A percentile compares a stretch with the other conserved stretches of the same genome.
These are phyloP conservation scores for Mus pahari DNA, from an alignment of 2,113 vertebrate species.

Conservation along the genomic window DNA sequence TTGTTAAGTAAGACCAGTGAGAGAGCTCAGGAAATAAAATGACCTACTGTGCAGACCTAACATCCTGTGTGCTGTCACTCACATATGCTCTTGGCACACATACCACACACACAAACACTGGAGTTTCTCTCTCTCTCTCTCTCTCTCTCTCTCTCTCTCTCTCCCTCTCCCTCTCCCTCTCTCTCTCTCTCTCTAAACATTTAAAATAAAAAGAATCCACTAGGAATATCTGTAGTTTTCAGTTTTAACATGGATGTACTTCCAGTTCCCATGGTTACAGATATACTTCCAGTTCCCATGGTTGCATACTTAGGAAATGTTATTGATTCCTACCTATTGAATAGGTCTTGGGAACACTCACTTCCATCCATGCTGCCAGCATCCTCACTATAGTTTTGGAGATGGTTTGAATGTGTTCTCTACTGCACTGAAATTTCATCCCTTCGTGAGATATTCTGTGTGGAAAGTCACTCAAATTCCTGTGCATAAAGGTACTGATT, in stretches of 20 bases:
- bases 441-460: background rate
- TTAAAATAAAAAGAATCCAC: background rate
- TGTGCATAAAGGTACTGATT: background rate
- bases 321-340: background rate
- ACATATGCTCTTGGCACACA: background rate
- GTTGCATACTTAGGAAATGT: constrained; percentile 16
- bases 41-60: background rate
- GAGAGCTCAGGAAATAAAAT: background rate
- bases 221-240: constrained; percentile 16
- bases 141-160: too few species aligned
- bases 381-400: background rate
- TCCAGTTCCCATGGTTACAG: background rate
- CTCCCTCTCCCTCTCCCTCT: too few species aligned
- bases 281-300: background rate
- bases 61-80: background rate
- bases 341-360: background rate
- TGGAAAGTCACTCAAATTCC: background rate
- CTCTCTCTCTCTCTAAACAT: too few species aligned
- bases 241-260: background rate
- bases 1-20: background rate
- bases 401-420: background rate
- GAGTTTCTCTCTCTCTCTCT: too few species aligned
- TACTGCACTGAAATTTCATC: background rate
- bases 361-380: background rate
- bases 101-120: background rate